Percentiles rank a stretch among this genome's conserved stretches.
Conservation (phyloP, 2,113 vertebrate species). For the Microtus ochrogaster region DNA sequence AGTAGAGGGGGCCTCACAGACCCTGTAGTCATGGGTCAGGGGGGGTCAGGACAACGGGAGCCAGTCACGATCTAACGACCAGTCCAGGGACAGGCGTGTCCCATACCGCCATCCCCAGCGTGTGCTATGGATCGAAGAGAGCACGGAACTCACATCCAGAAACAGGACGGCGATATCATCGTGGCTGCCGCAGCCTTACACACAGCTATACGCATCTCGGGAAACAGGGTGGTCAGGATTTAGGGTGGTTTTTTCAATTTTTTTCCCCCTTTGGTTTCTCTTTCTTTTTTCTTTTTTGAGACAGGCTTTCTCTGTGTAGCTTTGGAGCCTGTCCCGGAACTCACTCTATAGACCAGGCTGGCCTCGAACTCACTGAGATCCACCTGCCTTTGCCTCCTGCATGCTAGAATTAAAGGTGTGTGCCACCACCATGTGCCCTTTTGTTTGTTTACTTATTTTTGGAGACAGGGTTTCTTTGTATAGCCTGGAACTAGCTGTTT, state of each 20-base stretch:
- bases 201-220: background rate
- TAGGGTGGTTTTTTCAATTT: background rate
- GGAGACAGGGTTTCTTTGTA: background rate
- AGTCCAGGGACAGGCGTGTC: background rate
- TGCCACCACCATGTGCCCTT: background rate
- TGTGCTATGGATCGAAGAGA: background rate
- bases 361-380: background rate
- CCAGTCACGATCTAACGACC: background rate
- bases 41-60: background rate
- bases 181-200: background rate
- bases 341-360: background rate
- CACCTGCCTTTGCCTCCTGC: background rate
- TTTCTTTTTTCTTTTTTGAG: background rate
- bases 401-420: background rate
- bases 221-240: background rate
- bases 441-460: background rate
- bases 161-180: background rate
- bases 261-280: background rate
- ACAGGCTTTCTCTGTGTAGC: background rate
- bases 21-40: background rate
- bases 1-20: background rate
- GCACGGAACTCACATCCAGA: background rate
- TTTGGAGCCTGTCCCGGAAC: background rate
- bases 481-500: background rate
- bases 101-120: background rate